A percentile compares a stretch with the other conserved stretches of the same genome.
These are phyloP conservation scores for Drosophila infuscata DNA, from an alignment of 2,888 invertebrate genomes.

Conservation along the genomic window DNA sequence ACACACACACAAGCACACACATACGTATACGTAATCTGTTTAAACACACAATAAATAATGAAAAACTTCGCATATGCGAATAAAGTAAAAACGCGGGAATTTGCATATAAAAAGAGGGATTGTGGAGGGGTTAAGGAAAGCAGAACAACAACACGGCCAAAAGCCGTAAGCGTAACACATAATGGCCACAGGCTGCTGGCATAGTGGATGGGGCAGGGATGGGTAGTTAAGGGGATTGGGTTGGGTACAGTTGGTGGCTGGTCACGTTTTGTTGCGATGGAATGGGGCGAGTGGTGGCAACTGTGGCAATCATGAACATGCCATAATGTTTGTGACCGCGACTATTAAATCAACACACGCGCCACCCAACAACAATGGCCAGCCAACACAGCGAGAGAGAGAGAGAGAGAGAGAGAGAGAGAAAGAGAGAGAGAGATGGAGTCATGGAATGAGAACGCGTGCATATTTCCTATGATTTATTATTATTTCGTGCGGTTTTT, in stretches of 20 bases:
- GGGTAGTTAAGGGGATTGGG: too few relatives aligned
- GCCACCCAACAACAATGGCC: constrained; percentile 38
- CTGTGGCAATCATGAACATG: constrained; percentile 76
- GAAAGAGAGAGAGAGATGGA: not conserved
- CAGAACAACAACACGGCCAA: constrained; percentile 25
- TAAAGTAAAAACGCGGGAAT: constrained; percentile 59
- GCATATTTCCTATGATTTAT: constrained; percentile 75
- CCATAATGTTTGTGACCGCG: constrained; percentile 78
- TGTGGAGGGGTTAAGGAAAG: not conserved
- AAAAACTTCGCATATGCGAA: constrained; percentile 67
- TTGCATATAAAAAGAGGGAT: constrained; percentile 60
- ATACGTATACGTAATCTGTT: constrained; percentile 74
- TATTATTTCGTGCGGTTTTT: constrained; percentile 80
- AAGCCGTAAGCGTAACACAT: constrained; percentile 56
- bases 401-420: constrained; percentile 9
- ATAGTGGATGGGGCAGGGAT: not conserved
- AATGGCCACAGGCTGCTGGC: constrained; percentile 35
- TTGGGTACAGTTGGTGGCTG: constrained; percentile 25
- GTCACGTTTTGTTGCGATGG: constrained; percentile 42
- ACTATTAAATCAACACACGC: constrained; percentile 79
- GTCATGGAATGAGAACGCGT: constrained; percentile 14
- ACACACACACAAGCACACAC: not conserved
- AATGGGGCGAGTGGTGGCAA: not conserved
- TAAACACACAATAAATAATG: constrained; percentile 79
- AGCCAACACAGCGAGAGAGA: constrained; percentile 1